Evolutionary conservation across 2,113 vertebrate species (phyloP), one percentile per base, ranked within the genome.

Genomic region (Entosphenus tridentatus): DNA sequence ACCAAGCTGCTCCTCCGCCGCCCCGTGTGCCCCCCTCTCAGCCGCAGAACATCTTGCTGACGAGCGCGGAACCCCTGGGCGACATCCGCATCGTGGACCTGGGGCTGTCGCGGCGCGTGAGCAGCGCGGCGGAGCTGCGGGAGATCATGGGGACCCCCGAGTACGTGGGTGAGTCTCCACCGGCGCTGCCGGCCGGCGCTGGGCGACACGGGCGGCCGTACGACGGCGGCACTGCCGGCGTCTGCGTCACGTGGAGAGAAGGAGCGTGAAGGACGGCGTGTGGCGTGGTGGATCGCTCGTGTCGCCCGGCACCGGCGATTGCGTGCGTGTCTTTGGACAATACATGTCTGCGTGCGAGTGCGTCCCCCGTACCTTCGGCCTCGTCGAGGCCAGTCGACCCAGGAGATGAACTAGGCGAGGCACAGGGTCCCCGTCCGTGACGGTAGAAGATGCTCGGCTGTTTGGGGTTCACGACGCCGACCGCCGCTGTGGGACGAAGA

Each of bases 101-200:
- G 75, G 90, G 90, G 68, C 81, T 96, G 72, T 96, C 90, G 69
- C 84, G 92, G 75, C 78, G 82, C 73, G 80, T 96, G 83, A 87
- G 87, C 78, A 82, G 73, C 65, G 79, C 80, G 16, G 84, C 85
- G 69, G 92, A 96, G 67, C 78, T 96, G 68, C 78, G 86, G 74
- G 92, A 96, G 81, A 95, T 96, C 67, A 81, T 93, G 80, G 92
- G 92, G 21, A 96, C 92, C 18, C 87, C 92, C 2, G 92, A 96
- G 72, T 96, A 96, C 14, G 88, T 95, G 11, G 90, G 89, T 96
- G 75, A 87, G 89, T 84, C 58, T 16, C 58, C 12, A 9, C 8
- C 59, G 5, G 9, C 8, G 13, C 59, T 8, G 13, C 17, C 12
- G 57, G 12, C 57, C 13, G 39, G 6, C 39, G 39, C 39, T 39